A percentile compares a stretch with the other conserved stretches of the same genome.
phyloP scores from a whole-genome alignment of 2,113 vertebrate genomes.

The Nesoenas mayeri region DNA sequence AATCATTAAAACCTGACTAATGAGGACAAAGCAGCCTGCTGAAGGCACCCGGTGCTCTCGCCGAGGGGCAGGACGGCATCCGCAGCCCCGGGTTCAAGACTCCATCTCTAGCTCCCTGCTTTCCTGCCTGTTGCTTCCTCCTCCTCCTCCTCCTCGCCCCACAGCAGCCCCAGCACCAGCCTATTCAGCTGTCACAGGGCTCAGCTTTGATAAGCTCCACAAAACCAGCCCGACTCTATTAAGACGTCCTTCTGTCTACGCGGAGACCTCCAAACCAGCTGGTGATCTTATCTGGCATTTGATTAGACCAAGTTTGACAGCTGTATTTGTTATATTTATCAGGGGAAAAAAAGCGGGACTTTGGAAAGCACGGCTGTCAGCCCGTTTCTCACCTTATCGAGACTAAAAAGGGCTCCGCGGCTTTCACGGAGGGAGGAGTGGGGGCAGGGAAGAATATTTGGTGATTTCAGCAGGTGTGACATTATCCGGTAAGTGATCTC shows the following conservation, averaged over 20 bases:
- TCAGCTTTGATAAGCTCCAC: slow-evolving; percentile 63
- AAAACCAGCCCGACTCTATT: slow-evolving; percentile 63
- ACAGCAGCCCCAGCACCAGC: background rate
- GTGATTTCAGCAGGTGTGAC: slow-evolving; percentile 51
- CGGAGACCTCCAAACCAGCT: slow-evolving; percentile 71
- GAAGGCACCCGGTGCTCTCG: background rate
- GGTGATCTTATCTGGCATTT: slow-evolving; percentile 76
- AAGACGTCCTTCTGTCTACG: slow-evolving; percentile 71
- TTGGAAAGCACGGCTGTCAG: slow-evolving; percentile 71
- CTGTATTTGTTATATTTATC: slow-evolving; percentile 76
- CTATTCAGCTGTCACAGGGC: slow-evolving; percentile 68
- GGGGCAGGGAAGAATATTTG: background rate
- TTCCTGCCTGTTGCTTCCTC: slow-evolving; percentile 59
- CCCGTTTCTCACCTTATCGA: slow-evolving; percentile 73
- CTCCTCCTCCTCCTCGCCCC: background rate
- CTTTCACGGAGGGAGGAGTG: slow-evolving; percentile 6
- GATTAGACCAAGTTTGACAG: slow-evolving; percentile 75
- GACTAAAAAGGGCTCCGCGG: slow-evolving; percentile 59
- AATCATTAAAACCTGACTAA: slow-evolving; percentile 68
- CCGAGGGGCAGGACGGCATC: slow-evolving; percentile 21
- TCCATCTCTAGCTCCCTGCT: background rate
- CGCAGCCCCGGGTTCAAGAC: background rate
- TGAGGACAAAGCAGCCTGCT: slow-evolving; percentile 55
- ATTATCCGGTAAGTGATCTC: slow-evolving; percentile 63
- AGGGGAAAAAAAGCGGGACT: slow-evolving; percentile 48